Evolutionary conservation across 2,888 invertebrate genomes (phyloP), one percentile per base, ranked within the genome.

Genomic region (Schizotus pectinicornis): DNA sequence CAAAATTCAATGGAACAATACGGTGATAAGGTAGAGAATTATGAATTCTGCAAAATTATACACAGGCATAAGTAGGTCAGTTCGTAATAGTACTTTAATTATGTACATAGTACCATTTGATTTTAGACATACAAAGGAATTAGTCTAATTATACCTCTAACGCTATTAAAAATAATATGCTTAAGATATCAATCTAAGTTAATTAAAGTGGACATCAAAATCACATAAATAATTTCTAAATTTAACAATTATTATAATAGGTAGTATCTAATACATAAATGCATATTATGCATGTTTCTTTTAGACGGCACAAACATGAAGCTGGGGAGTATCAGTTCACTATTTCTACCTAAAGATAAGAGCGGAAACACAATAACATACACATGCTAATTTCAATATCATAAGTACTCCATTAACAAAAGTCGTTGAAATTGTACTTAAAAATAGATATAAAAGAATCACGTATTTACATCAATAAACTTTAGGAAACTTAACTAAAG

Each of bases 151-250:
- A 46, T 47, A 38, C 56, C 9, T 57, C 62, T 64, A 64, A 50
- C 35, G 48, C 58, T 62, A 62, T 42, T 60, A 53, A 62, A 60
- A 56, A 59, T 55, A 61, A 62, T 50, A 42, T 38, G 54, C 58
- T 54, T 51, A 57, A 58, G 59, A 59, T 63, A 53, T 54, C 53
- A 58, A 45, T 59, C 59, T 59, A 59, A 54, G 45, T 32, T 74
- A 66, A 70, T 60, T 59, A 64, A 67, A 67, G 57, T 65, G 67
- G 70, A 76, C 74, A 74, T 74, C 74, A 75, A 75, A 76, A 75
- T 72, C 71, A 75, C 76, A 76, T 75, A 77, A 76, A 77, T 70
- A 75, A 77, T 76, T 70, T 75, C 77, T 77, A 77, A 75, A 69
- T 74, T 68, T 77, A 75, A 77, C 76, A 76, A 76, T 71, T 61